A percentile compares a stretch with the other conserved stretches of the same genome.
Conservation (phyloP, 2,888 invertebrate species). For the Tachystola acroxantha region DNA sequence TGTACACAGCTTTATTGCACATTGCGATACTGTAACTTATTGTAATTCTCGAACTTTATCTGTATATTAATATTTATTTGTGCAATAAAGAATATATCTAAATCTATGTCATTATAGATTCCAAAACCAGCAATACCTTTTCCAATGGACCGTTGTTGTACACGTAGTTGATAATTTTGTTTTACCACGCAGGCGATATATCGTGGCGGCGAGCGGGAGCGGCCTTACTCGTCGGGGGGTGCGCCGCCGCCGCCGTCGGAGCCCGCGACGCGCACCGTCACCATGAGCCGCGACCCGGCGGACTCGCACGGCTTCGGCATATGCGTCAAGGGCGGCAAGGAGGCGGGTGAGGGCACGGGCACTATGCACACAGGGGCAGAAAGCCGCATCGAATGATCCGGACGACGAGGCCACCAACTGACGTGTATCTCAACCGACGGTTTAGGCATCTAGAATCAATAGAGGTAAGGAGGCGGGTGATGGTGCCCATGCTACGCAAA, state of each 20-base stretch:
- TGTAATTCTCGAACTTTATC: too few relatives aligned
- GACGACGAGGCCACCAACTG: background rate
- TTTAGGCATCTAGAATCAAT: too few relatives aligned
- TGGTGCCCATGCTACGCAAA: too few relatives aligned
- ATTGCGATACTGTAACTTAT: too few relatives aligned
- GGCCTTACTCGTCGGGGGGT: constrained; percentile 77
- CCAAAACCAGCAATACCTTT: too few relatives aligned
- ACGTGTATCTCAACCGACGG: background rate
- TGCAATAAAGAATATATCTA: too few relatives aligned
- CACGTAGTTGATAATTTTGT: too few relatives aligned
- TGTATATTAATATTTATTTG: too few relatives aligned
- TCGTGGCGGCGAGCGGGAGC: constrained; percentile 70
- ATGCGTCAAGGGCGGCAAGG: constrained; percentile 94
- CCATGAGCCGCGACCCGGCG: constrained; percentile 90
- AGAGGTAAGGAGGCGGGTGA: constrained; percentile 1
- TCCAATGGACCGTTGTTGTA: too few relatives aligned
- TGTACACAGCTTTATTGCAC: too few relatives aligned
- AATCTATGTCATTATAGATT: too few relatives aligned
- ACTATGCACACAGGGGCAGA: background rate
- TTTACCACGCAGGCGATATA: constrained; percentile 66
- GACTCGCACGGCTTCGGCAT: constrained; percentile 92
- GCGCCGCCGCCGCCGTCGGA: constrained; percentile 83
- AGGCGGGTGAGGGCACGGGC: constrained; percentile 81
- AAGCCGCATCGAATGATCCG: too few relatives aligned
- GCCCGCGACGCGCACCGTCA: constrained; percentile 89